These are phyloP conservation scores for Tricholauxania praeusta DNA, from an alignment of 2,888 invertebrate genomes.

Conservation along the genomic window DNA sequence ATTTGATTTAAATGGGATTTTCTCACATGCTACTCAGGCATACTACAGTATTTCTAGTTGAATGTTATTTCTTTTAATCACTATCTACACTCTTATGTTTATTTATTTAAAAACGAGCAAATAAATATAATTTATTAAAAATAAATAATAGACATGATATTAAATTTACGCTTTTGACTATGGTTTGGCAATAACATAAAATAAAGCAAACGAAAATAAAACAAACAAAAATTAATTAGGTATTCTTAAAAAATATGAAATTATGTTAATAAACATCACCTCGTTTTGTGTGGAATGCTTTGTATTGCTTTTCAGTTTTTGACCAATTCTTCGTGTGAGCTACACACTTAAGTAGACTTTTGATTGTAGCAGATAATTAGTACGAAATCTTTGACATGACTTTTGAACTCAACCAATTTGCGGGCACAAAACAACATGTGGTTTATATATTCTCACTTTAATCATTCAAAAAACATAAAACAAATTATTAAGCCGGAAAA, in stretches of 20 bases:
- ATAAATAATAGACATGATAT: constrained; percentile 29
- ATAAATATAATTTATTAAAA: neutral
- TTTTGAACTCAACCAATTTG: constrained; percentile 7
- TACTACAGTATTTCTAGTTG: too few species aligned
- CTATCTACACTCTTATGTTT: neutral
- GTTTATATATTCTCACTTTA: neutral
- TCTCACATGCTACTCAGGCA: too few species aligned
- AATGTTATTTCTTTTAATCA: too few species aligned
- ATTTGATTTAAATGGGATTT: too few species aligned
- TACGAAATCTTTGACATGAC: constrained; percentile 6
- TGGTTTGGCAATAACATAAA: neutral
- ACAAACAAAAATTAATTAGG: neutral
- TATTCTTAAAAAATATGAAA: neutral
- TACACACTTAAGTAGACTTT: constrained; percentile 16
- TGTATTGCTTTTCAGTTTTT: neutral
- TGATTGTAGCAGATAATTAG: neutral
- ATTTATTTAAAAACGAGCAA: neutral
- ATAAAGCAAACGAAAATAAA: constrained; percentile 16
- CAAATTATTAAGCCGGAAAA: too few species aligned
- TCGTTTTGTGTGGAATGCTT: constrained; percentile 28
- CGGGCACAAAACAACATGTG: constrained; percentile 32
- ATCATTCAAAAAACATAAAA: constrained; percentile 7
- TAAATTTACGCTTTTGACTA: neutral
- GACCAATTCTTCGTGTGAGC: constrained; percentile 7
- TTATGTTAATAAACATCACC: constrained; percentile 21